These are phyloP conservation scores for Ephestia elutella DNA, from an alignment of 1,140 invertebrate species.

Conservation along the genomic window DNA sequence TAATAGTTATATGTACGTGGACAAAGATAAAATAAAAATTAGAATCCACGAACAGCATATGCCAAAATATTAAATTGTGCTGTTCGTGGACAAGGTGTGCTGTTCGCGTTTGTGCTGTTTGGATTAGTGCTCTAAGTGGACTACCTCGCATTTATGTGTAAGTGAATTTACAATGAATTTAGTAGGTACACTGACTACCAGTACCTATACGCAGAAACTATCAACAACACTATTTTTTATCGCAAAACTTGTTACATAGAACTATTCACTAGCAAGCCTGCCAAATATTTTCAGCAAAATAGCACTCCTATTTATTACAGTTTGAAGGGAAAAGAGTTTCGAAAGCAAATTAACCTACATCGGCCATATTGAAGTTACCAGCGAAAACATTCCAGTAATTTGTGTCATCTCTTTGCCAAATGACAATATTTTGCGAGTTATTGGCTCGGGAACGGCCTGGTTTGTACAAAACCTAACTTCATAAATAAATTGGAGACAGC, in stretches of 20 bases:
- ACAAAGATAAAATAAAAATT: no score
- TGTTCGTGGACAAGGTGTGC: no score
- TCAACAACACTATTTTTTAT: not conserved
- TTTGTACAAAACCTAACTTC: not conserved
- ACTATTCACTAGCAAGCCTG: not conserved
- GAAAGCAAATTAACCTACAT: not conserved
- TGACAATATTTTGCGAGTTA: slow-evolving; percentile 15
- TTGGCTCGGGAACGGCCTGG: not conserved
- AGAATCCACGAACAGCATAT: no score
- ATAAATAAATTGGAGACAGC: not conserved
- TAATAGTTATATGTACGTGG: no score
- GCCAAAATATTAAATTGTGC: no score
- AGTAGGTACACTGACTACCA: no score
- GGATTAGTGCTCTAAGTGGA: no score
- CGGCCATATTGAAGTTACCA: not conserved
- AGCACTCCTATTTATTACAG: not conserved
- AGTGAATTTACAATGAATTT: no score
- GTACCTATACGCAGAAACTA: not conserved
- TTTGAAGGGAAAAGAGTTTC: not conserved
- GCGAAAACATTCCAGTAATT: slow-evolving; percentile 5
- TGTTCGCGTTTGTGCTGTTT: no score
- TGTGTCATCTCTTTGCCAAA: slow-evolving; percentile 3
- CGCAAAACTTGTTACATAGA: not conserved
- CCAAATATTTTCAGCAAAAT: not conserved
- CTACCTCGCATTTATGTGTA: no score